Conservation (phyloP, 2,888 invertebrate genomes). For the Orthonychiurus folsomi region DNA sequence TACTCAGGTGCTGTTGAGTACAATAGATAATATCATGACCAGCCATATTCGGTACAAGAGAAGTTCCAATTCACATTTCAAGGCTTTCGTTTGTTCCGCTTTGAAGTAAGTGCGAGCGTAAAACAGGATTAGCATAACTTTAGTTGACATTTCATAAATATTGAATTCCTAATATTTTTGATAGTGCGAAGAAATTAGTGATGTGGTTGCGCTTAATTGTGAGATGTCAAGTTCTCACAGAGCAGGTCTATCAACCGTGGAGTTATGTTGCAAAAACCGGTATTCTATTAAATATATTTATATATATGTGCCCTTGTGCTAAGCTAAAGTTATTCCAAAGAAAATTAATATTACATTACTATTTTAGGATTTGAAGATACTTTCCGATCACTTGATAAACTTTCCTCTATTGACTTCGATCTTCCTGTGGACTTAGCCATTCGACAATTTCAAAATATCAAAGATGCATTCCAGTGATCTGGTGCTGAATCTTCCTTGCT, state of each 20-base stretch:
- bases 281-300: no score
- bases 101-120: conserved; percentile 80
- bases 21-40: conserved; percentile 82
- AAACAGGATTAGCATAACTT: no score
- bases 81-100: conserved; percentile 93
- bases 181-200: conserved; percentile 77
- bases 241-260: conserved; percentile 75
- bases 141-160: no score
- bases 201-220: conserved; percentile 90
- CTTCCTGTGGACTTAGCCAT: conserved; percentile 94
- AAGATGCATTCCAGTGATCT: conserved; percentile 74
- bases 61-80: conserved; percentile 93
- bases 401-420: conserved; percentile 78
- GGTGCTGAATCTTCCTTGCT: no score
- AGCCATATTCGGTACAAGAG: conserved; percentile 87
- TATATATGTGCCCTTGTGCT: background rate
- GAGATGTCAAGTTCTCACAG: conserved; percentile 69
- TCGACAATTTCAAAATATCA: conserved; percentile 93
- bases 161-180: no score
- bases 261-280: conserved; percentile 92
- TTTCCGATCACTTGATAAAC: conserved; percentile 75
- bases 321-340: background rate
- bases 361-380: conserved; percentile 84
- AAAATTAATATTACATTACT: background rate
- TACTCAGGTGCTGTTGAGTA: conserved; percentile 73